Evolutionary conservation across 1,140 invertebrate genomes (phyloP).

Genomic region (Protaetia brevitarsis): DNA sequence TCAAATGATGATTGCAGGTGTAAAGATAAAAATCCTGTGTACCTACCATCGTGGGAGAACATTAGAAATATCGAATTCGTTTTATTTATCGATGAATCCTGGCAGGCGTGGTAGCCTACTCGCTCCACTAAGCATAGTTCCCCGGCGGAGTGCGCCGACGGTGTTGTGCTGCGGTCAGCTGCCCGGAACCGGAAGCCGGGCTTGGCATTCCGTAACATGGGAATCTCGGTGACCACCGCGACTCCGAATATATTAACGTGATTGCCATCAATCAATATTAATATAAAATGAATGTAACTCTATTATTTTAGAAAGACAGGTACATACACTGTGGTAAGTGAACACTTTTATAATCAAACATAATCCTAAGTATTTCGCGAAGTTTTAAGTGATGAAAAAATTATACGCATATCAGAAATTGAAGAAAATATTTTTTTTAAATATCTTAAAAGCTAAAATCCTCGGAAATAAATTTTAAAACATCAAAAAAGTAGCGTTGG

Average conservation of each 20-base stretch:
- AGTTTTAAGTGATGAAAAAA: too few species aligned
- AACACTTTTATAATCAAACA: not conserved
- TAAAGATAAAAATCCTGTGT: too few species aligned
- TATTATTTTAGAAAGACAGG: not conserved
- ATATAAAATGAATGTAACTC: slow-evolving; percentile 7
- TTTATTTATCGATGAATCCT: slow-evolving; percentile 23
- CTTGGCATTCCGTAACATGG: slow-evolving; percentile 37
- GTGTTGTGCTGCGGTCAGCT: slow-evolving; percentile 42
- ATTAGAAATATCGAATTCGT: slow-evolving; percentile 13
- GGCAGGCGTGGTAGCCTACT: slow-evolving; percentile 35
- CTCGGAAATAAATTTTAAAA: too few species aligned
- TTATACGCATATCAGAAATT: too few species aligned
- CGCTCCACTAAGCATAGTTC: slow-evolving; percentile 43
- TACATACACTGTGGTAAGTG: not conserved
- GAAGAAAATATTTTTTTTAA: too few species aligned
- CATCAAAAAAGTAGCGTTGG: too few species aligned
- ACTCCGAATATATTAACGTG: not conserved
- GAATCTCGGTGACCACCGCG: slow-evolving; percentile 32
- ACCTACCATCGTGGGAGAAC: slow-evolving; percentile 14
- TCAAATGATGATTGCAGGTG: too few species aligned
- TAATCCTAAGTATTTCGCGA: too few species aligned
- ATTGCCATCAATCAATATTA: slow-evolving; percentile 5
- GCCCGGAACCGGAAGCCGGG: slow-evolving; percentile 45
- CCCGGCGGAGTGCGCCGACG: slow-evolving; percentile 30
- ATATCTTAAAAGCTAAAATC: too few species aligned